A percentile compares a stretch with the other conserved stretches of the same genome.
Evolutionary conservation across 2,888 invertebrate species (phyloP).

Genomic region (Molanna angustata): DNA sequence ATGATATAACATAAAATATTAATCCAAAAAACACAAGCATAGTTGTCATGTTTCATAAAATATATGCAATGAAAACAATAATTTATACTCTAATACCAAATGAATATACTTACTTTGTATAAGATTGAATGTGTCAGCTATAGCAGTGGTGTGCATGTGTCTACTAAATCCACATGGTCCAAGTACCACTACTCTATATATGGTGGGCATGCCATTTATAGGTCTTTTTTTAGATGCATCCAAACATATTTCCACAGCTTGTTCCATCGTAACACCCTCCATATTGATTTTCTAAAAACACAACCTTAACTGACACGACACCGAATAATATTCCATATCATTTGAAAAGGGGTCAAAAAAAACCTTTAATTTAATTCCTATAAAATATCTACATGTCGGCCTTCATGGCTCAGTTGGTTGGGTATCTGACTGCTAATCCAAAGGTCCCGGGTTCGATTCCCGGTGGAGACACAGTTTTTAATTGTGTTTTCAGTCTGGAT

Average conservation of each 20-base stretch:
- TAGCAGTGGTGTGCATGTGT: slow-evolving; percentile 3
- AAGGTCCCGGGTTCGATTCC: no score
- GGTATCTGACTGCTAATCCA: no score
- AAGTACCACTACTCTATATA: slow-evolving; percentile 5
- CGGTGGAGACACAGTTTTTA: no score
- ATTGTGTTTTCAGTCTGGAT: no score
- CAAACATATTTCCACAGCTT: background rate
- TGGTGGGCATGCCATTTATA: slow-evolving; percentile 1
- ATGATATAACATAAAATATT: no score
- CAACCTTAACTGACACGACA: background rate
- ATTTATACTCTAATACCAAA: no score
- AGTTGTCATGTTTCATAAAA: no score
- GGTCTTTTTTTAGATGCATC: background rate
- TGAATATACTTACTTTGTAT: slow-evolving; percentile 1
- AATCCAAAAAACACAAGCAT: no score
- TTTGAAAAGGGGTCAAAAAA: background rate
- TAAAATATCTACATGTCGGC: no score
- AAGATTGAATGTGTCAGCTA: slow-evolving; percentile 5
- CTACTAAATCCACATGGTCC: slow-evolving; percentile 7
- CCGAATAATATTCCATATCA: background rate
- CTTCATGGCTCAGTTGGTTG: no score
- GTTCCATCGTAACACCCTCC: background rate
- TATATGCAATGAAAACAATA: no score
- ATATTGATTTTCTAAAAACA: slow-evolving; percentile 10
- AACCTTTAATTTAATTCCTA: no score